Conservation (phyloP, 2,888 invertebrate species). For the Dryobotodes eremita region DNA sequence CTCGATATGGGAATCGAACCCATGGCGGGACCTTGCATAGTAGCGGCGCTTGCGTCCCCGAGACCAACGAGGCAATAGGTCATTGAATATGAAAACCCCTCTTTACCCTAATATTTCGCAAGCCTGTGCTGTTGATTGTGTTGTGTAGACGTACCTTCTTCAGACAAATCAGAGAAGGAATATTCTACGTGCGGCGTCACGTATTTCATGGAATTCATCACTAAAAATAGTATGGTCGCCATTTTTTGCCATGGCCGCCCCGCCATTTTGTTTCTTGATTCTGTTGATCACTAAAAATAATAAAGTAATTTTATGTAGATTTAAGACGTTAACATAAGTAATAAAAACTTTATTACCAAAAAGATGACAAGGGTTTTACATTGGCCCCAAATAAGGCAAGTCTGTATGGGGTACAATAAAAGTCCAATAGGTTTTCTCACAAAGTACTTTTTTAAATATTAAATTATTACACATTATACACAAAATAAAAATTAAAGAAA, state of each 20-base stretch:
- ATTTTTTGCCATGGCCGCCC: conserved; percentile 23
- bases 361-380: background rate
- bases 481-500: background rate
- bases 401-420: background rate
- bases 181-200: conserved; percentile 52
- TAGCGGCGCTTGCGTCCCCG: no score
- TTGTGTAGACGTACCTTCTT: conserved; percentile 44
- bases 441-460: no score
- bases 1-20: background rate
- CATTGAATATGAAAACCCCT: no score
- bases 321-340: background rate
- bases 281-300: background rate
- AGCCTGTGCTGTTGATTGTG: background rate
- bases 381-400: background rate
- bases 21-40: no score
- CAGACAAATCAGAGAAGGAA: conserved; percentile 42
- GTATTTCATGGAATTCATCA: conserved; percentile 38
- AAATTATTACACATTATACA: no score
- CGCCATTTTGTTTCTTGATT: conserved; percentile 48
- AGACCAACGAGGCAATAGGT: background rate
- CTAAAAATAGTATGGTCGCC: conserved; percentile 27
- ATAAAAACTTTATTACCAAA: background rate
- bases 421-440: background rate
- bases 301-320: background rate
- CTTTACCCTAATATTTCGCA: background rate